Evolutionary conservation across 2,797 vertebrate species (phyloP), one percentile per base, ranked within the genome.

Genomic region (Columba guinea): DNA sequence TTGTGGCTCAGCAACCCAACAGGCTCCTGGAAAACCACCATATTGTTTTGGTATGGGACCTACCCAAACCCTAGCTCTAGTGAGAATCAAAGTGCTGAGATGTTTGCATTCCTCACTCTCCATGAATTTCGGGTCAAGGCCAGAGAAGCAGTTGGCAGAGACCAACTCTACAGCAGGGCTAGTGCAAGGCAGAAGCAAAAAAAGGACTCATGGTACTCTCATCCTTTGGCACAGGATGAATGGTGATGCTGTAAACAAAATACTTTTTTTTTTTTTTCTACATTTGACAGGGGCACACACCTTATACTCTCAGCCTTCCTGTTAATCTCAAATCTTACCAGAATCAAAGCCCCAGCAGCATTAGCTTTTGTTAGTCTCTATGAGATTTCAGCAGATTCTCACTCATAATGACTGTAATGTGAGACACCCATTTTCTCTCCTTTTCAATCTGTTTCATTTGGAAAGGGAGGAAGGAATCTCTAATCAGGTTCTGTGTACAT

Each of bases 401-500:
- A 60, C 11, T 77, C 23, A 4, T 32, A 58, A 32, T 4, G 1
- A 16, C 22, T 71, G 6, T 11, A 46, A 58, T 48, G 53, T 58
- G 51, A 64, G 26, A 51, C 13, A 64, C 1, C 0, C 0, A 4
- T 58, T 84, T 60, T 2, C 3, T 11, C 7, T 5, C 2, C 8
- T 68, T 52, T 52, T 26, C 51, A 27, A 52, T 28, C 26, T 52
- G 24, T 52, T 52, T 52, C 15, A 27, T 52, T 52, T 52, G 14
- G 49, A 51, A 8, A 22, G 48, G 23, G 51, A 52, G 27, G 26
- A 28, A 13, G 21, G 26, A 70, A 30, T 34, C 13, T 37, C 11
- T 58, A 34, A 13, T 37, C 23, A 80, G 10, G 4, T 77, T 90
- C 37, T 44, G 5, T 59, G 8, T 9, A 6, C 39, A 13, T 18